Evolutionary conservation across 2,797 vertebrate species (phyloP), one percentile per base, ranked within the genome.

Genomic region (Gallirallus australis): DNA sequence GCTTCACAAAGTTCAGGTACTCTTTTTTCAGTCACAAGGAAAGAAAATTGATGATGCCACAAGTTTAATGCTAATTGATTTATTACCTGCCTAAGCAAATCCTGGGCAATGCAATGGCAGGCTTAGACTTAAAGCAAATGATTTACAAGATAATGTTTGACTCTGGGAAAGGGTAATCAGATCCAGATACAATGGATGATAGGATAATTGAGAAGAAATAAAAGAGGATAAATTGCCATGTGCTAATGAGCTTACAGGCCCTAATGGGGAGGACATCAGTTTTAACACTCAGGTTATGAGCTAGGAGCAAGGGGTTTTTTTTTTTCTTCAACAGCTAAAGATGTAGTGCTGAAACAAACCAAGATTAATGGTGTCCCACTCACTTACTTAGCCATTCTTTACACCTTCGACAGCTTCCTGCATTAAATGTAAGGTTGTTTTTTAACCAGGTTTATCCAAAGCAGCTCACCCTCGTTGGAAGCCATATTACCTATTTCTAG

Each of bases 131-230:
- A 98, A 98, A 98, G 98, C 98, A 98, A 98, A 98, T 98, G 98
- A 98, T 98, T 98, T 98, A 98, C 98, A 98, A 98, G 98, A 98
- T 98, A 98, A 98, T 98, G 98, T 98, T 98, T 98, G 98, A 98
- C 98, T 98, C 98, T 98, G 94, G 94, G 93, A 98, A 98, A 98
- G 98, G 98, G 98, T 98, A 98, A 98, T 98, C 98, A 98, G 98
- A 98, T 98, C 98, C 98, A 98, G 97, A 98, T 98, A 98, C 98
- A 98, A 98, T 98, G 98, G 98, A 98, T 98, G 98, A 98, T 98
- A 98, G 98, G 98, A 98, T 98, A 98, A 98, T 98, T 98, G 98
- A 98, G 98, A 98, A 98, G 97, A 97, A 98, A 98, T 98, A 98
- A 98, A 98, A 98, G 97, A 98, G 98, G 98, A 98, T 98, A 98